Base-by-base conservation (phyloP, 2,888 invertebrate genomes). In the Ornithoptera priamus region DNA sequence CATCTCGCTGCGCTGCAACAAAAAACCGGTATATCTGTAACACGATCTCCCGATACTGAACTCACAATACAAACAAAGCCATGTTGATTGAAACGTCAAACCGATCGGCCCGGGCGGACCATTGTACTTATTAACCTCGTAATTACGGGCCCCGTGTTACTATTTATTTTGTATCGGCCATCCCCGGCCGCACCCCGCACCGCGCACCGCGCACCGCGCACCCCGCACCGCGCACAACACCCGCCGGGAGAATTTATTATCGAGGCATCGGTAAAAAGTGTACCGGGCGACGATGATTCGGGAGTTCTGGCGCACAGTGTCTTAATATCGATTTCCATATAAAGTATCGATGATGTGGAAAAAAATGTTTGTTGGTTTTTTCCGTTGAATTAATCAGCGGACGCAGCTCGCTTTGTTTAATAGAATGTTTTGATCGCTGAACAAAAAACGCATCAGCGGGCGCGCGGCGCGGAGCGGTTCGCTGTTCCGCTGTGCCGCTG, bases 11-110 rank as follows among this genome's bases (percentile, higher is more conserved):
- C 71, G 71, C 72, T 57, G 70, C 64, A 65, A 80, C 75, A 81
- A 81, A 81, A 78, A 78, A 75, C 70, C 75, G 71, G 90, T 91
- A 90, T 92, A 92, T 92, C 92, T 85, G 86, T 92, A 92, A 90
- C 92, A 91, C 91, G 86, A 92, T 92, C 91, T 90, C 84, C 85
- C 85, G 84, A 84, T 89, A 90, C 90, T 89, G 89, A 89, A 90
- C 89, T 82, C 82, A 89, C 88, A 92, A 92, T 87, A 89, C 91
- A 92, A 92, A 92, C 92, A 92, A 91, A 87, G 85, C 83, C 80
- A 87, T 83, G 89, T 85, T 91, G 92, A 92, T 92, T 92, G 92
- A 92, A 92, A 92, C 90, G 92, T 92, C 92, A 92, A 88, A 80
- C 76, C 85, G 90, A 90, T 89, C 89, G 90, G 90, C 88, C 90